Evolutionary conservation across 2,888 invertebrate genomes (phyloP).

Genomic region (Lycocerus yunnanus): DNA sequence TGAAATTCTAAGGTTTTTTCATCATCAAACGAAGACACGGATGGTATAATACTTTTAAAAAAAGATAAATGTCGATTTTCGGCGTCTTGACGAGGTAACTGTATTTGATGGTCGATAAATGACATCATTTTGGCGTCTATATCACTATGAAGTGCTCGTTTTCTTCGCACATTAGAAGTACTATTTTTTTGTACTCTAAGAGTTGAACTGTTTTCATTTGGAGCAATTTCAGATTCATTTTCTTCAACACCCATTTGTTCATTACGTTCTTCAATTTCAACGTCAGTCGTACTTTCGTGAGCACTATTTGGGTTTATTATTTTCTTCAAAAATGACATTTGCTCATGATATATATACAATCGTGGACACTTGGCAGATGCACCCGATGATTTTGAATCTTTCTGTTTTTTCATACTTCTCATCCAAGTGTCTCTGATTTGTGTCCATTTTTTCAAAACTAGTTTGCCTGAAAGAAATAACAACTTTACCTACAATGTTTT

Average conservation of each 20-base stretch:
- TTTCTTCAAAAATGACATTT: slow-evolving; percentile 5
- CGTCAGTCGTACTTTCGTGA: slow-evolving; percentile 2
- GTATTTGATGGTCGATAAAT: slow-evolving; percentile 7
- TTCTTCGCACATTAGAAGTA: neutral
- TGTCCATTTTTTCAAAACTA: slow-evolving; percentile 9
- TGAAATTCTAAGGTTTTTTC: slow-evolving; percentile 14
- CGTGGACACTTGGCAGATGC: neutral
- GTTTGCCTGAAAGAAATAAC: slow-evolving; percentile 2
- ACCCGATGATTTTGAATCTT: too few species aligned
- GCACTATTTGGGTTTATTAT: neutral
- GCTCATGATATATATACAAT: neutral
- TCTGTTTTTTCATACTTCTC: too few species aligned
- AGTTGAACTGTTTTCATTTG: neutral
- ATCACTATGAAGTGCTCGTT: neutral
- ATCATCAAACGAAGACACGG: slow-evolving; percentile 6
- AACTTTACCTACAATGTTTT: neutral
- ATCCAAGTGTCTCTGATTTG: slow-evolving; percentile 1
- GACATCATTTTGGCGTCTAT: slow-evolving; percentile 11
- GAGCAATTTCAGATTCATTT: neutral
- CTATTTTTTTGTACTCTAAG: neutral
- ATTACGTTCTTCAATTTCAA: neutral
- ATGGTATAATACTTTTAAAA: slow-evolving; percentile 17
- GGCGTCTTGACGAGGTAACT: neutral
- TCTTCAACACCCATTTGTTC: neutral
- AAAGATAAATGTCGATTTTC: slow-evolving; percentile 15